Evolutionary conservation across 1,140 invertebrate species (phyloP), one percentile per base, ranked within the genome.

Genomic region (Sycophaga agraensis): DNA sequence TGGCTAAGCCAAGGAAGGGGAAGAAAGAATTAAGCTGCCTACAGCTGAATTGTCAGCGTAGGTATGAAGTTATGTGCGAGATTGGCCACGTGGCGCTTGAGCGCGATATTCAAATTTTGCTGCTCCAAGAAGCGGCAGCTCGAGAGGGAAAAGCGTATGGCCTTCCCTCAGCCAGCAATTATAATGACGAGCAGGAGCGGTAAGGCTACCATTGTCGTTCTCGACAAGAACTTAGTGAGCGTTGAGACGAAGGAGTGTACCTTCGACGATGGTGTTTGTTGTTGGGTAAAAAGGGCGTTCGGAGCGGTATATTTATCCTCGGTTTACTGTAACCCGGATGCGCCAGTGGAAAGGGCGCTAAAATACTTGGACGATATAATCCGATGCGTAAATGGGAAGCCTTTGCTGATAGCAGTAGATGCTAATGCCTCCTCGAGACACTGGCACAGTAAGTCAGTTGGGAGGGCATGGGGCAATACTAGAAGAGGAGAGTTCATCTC

Each of bases 191-290:
- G 31, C 34, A 22, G 11, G 5, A 8, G 7, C 2, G 31, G 46
- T 4, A 49, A 8, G 4, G 11, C 24, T 4, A 7, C 4, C 28
- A 22, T 4, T 19, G 21, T 4, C 16, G 55, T 46, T 19, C 4
- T 6, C 4, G 17, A 21, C 21, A 11, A 4, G 5, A 17, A 21
- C 2, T 43, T 19, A 19, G 40, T 6, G 21, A 19, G 40, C 21
- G 14, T 21, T 50, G 62, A 58, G 54, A 62, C 55, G 65, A 65
- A 68, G 64, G 61, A 69, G 59, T 69, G 65, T 37, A 43, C 7
- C 4, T 26, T n/a, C 26, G 51, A 56, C 11, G 40, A 43, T 51
- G 37, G 4, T 50, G 55, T 59, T 11, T 59, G 59, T 26, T 49
- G 63, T 8, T 63, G 60, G 64, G 12, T 66, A 6, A 53, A 61